Conservation (phyloP, 2,797 vertebrate species). For the Eutrigla gurnardus region DNA sequence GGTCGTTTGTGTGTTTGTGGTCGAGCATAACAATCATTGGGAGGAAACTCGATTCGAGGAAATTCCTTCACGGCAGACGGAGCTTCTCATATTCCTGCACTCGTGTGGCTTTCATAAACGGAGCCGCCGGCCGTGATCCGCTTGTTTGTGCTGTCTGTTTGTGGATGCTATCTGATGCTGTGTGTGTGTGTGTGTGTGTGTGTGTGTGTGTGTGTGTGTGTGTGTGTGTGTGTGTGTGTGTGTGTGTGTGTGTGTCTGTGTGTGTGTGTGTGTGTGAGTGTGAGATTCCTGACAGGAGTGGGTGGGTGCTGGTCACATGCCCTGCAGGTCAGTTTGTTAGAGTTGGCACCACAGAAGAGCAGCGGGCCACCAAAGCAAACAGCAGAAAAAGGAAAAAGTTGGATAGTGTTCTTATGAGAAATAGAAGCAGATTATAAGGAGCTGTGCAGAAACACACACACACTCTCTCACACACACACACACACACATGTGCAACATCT, state of each 20-base stretch:
- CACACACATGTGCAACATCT: background rate
- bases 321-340: slow-evolving; percentile 64
- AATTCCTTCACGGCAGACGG: slow-evolving; percentile 40
- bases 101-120: slow-evolving; percentile 17
- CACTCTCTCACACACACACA: too few relatives aligned
- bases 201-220: slow-evolving; percentile 12
- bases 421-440: slow-evolving; percentile 47
- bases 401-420: slow-evolving; percentile 61
- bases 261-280: slow-evolving; percentile 23
- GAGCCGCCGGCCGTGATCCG: background rate
- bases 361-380: slow-evolving; percentile 52
- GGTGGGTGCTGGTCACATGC: slow-evolving; percentile 45
- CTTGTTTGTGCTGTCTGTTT: slow-evolving; percentile 40
- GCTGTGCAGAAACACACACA: slow-evolving; percentile 18
- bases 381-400: slow-evolving; percentile 48
- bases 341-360: slow-evolving; percentile 60
- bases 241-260: slow-evolving; percentile 27
- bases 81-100: slow-evolving; percentile 13
- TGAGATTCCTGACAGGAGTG: slow-evolving; percentile 58
- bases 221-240: slow-evolving; percentile 24
- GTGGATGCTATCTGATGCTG: slow-evolving; percentile 33
- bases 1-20: slow-evolving; percentile 42
- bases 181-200: background rate
- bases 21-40: slow-evolving; percentile 37
- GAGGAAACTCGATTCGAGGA: slow-evolving; percentile 27